Conservation (phyloP, 1,140 invertebrate genomes). For the Anthonomus grandis region DNA sequence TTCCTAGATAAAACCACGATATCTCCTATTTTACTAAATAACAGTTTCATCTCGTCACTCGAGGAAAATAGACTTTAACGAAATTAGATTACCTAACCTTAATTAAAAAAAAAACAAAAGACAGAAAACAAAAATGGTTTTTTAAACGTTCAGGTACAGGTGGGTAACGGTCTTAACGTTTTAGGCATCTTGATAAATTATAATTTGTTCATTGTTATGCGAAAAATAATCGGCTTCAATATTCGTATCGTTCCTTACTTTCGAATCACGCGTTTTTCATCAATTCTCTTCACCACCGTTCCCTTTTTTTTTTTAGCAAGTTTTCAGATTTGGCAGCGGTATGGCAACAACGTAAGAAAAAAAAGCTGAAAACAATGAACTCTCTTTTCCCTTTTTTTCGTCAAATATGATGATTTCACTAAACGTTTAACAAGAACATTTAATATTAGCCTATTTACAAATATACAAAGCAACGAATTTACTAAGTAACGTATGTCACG, state of each 20-base stretch:
- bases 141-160: constrained; percentile 41
- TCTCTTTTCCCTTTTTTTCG: too few relatives aligned
- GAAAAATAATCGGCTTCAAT: too few relatives aligned
- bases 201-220: too few relatives aligned
- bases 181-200: too few relatives aligned
- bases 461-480: constrained; percentile 44
- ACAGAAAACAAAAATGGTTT: constrained; percentile 16
- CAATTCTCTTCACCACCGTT: too few relatives aligned
- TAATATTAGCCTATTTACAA: constrained; percentile 44
- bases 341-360: too few relatives aligned
- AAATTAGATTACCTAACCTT: constrained; percentile 7
- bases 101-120: not conserved
- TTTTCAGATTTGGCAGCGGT: constrained; percentile 20
- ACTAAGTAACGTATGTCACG: constrained; percentile 47
- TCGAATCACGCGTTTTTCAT: too few relatives aligned
- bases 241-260: too few relatives aligned
- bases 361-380: too few relatives aligned
- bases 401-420: too few relatives aligned
- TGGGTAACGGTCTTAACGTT: constrained; percentile 39
- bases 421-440: constrained; percentile 25
- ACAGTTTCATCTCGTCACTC: constrained; percentile 13
- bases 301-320: constrained; percentile 7
- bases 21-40: constrained; percentile 24
- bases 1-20: constrained; percentile 18
- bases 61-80: constrained; percentile 8